These are phyloP conservation scores for Natrix natrix DNA, from an alignment of 2,797 vertebrate species.

Conservation along the genomic window DNA sequence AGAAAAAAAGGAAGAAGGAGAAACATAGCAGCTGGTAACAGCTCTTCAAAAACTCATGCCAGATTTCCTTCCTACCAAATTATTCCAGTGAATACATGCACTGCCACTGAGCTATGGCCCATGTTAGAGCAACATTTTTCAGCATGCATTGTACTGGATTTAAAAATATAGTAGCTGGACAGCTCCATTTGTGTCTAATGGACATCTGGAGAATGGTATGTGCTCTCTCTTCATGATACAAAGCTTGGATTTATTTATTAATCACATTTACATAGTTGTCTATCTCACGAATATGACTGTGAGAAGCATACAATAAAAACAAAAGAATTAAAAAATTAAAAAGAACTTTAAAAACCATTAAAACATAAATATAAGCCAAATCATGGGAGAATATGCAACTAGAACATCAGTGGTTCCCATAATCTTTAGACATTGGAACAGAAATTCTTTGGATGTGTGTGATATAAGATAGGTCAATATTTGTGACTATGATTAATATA, in stretches of 20 bases:
- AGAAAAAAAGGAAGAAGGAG: not conserved
- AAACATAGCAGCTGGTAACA: not conserved
- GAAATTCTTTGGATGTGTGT: not conserved
- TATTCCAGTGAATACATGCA: not conserved
- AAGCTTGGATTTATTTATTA: not conserved
- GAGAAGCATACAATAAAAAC: not conserved
- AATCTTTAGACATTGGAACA: not conserved
- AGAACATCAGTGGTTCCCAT: not conserved
- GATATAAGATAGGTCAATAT: not conserved
- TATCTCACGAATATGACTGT: not conserved
- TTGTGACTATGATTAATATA: not conserved
- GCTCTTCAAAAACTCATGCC: not conserved
- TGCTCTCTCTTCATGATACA: not conserved
- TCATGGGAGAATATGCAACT: not conserved
- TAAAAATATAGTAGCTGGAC: accelerated
- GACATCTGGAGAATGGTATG: not conserved
- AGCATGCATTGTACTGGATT: accelerated
- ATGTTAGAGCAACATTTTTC: not conserved
- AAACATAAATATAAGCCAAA: not conserved
- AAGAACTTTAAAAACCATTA: not conserved
- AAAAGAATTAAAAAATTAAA: not conserved
- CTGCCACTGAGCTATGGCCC: not conserved
- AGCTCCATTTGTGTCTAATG: not conserved
- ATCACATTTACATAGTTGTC: not conserved
- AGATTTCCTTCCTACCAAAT: not conserved